Percentiles rank a stretch among this genome's conserved stretches.
Conservation (phyloP, 2,113 vertebrate genomes). For the Physeter macrocephalus region DNA sequence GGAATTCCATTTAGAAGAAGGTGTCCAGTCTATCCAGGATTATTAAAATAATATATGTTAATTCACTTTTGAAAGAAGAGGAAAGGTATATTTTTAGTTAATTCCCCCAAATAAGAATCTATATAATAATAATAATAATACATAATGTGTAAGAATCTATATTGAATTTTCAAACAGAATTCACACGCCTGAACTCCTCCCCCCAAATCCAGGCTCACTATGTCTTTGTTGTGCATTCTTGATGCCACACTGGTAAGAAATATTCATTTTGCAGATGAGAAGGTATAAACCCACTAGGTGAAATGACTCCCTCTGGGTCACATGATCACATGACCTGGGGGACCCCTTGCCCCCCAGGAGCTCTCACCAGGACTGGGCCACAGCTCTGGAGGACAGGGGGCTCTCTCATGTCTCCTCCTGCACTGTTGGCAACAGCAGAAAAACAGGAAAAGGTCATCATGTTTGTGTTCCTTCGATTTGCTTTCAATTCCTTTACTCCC, state of each 20-base stretch:
- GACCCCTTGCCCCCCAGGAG: fast-evolving
- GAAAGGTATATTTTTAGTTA: not conserved
- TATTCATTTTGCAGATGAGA: not conserved
- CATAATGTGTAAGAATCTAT: not conserved
- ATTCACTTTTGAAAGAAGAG: not conserved
- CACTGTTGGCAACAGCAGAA: not conserved
- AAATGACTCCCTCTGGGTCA: not conserved
- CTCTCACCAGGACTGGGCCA: not conserved
- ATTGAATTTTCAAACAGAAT: not conserved
- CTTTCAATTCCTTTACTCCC: constrained; percentile 16
- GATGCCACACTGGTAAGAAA: too few species aligned
- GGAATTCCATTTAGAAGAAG: not conserved
- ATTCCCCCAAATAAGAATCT: not conserved
- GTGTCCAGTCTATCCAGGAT: not conserved
- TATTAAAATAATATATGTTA: not conserved
- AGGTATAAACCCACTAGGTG: not conserved
- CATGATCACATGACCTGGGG: not conserved
- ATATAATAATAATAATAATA: not conserved
- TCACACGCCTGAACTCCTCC: not conserved
- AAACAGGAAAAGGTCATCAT: constrained; percentile 34
- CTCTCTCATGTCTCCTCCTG: not conserved
- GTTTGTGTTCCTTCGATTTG: constrained; percentile 14
- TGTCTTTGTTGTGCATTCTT: not conserved
- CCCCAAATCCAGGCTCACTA: not conserved
- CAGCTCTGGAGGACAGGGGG: not conserved